phyloP scores from a whole-genome alignment of 2,797 vertebrate species.

The Lerista edwardsae region DNA sequence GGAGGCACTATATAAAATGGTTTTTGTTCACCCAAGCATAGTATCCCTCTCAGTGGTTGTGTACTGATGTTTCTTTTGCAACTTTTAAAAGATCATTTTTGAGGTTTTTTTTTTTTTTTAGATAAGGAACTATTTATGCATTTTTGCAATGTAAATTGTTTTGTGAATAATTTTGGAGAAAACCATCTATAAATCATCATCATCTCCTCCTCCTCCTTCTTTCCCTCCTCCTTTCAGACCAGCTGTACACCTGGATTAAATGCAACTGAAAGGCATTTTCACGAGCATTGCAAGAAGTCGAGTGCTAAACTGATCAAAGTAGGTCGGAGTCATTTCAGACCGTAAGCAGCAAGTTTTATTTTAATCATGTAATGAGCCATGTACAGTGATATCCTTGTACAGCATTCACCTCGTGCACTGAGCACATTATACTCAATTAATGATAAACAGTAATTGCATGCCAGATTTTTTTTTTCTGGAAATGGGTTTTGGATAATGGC shows the following conservation, averaged over 20 bases:
- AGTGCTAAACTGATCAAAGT: not conserved
- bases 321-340: not conserved
- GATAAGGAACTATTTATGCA: no score
- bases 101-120: no score
- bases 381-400: not conserved
- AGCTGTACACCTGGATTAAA: not conserved
- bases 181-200: no score
- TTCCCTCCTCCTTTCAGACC: no score
- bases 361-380: conserved; percentile 1
- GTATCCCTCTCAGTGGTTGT: no score
- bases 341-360: not conserved
- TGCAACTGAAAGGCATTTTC: not conserved
- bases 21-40: no score
- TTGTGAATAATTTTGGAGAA: no score
- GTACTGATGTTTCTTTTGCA: no score
- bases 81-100: no score
- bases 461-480: not conserved
- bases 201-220: no score
- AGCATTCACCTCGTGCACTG: not conserved
- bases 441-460: conserved; percentile 5
- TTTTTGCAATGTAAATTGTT: no score
- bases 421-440: conserved; percentile 4
- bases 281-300: not conserved
- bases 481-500: not conserved
- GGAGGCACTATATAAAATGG: no score